Percentiles rank a stretch among this genome's conserved stretches.
Conservation (phyloP, 2,113 vertebrate species). For the Petroica traversi region DNA sequence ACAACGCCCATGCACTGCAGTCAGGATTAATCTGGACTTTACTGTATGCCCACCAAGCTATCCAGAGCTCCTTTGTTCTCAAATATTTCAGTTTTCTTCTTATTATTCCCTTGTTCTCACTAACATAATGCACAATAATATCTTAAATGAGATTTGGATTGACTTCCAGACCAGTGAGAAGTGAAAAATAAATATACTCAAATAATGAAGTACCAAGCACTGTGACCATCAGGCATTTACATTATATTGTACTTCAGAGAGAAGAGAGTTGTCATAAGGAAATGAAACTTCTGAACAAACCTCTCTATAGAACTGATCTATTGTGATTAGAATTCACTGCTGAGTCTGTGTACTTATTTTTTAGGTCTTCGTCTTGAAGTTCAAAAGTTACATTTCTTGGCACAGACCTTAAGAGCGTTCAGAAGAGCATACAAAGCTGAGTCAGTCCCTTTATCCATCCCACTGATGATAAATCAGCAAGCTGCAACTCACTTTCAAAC, state of each 20-base stretch:
- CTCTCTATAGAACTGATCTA: background rate
- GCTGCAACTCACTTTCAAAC: background rate
- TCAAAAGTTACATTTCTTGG: background rate
- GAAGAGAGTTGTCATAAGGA: background rate
- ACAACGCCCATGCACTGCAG: background rate
- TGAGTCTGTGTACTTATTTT: background rate
- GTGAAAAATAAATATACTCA: background rate
- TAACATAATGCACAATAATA: background rate
- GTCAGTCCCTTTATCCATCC: background rate
- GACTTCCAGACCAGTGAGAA: constrained; percentile 13
- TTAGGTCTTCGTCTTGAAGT: background rate
- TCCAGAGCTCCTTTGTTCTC: background rate
- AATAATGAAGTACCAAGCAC: background rate
- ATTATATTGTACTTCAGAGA: background rate
- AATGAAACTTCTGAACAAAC: background rate
- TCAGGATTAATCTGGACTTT: background rate
- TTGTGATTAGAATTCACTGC: background rate
- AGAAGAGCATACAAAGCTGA: background rate
- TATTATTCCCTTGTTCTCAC: background rate
- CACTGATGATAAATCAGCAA: background rate
- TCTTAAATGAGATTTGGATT: constrained; percentile 41
- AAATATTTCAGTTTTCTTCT: background rate
- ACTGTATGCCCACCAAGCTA: background rate
- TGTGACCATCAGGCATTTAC: background rate
- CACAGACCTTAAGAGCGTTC: background rate